Percentiles rank a stretch among this genome's conserved stretches.
Evolutionary conservation across 1,140 invertebrate species (phyloP).

Genomic region (Magallana gigas): DNA sequence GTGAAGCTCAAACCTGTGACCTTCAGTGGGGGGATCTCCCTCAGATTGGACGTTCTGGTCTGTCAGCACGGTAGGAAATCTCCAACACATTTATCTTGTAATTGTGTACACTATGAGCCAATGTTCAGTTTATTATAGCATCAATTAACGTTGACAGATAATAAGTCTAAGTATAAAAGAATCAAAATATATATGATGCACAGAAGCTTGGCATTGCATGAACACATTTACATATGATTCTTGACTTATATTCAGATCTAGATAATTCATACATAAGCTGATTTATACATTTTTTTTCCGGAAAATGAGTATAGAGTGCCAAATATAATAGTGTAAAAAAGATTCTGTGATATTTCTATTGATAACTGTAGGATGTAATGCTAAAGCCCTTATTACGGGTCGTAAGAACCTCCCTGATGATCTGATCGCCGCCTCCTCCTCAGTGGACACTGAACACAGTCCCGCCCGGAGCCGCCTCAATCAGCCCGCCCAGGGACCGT

Average conservation of each 20-base stretch:
- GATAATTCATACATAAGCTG: too few relatives aligned
- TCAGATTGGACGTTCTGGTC: constrained; percentile 67
- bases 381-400: constrained; percentile 62
- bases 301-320: too few relatives aligned
- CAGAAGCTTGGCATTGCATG: too few relatives aligned
- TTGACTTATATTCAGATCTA: too few relatives aligned
- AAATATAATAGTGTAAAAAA: too few relatives aligned
- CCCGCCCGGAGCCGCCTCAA: constrained; percentile 60
- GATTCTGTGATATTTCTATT: not conserved
- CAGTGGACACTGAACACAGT: constrained; percentile 55
- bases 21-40: constrained; percentile 55
- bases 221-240: too few relatives aligned
- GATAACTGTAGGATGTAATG: constrained; percentile 59
- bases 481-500: constrained; percentile 55
- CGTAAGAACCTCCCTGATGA: constrained; percentile 58
- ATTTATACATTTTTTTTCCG: too few relatives aligned
- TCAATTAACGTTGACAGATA: too few relatives aligned
- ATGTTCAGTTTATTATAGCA: too few relatives aligned
- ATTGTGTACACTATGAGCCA: too few relatives aligned
- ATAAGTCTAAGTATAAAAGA: too few relatives aligned
- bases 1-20: constrained; percentile 53
- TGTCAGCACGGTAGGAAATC: constrained; percentile 62
- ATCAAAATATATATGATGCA: too few relatives aligned
- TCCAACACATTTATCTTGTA: not conserved
- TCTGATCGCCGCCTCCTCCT: constrained; percentile 61